phyloP scores from a whole-genome alignment of 1,140 invertebrate genomes.

The Bombus polaris region DNA sequence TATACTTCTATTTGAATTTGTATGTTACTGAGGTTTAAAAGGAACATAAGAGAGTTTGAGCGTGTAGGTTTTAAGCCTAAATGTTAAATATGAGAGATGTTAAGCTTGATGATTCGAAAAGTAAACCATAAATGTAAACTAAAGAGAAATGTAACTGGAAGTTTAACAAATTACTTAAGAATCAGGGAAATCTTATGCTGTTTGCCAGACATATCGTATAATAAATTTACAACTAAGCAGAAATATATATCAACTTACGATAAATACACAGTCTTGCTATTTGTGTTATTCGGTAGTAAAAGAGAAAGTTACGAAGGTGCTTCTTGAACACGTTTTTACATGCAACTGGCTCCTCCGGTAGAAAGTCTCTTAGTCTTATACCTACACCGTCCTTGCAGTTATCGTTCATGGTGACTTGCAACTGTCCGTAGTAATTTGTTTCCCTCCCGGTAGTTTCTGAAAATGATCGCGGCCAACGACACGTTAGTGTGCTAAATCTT shows the following conservation, averaged over 20 bases:
- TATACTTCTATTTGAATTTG: no score
- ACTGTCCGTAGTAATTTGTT: background rate
- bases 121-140: no score
- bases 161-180: no score
- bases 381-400: background rate
- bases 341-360: fast-evolving
- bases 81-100: no score
- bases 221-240: background rate
- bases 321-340: background rate
- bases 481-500: background rate
- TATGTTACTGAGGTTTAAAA: no score
- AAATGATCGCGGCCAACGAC: background rate
- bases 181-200: background rate
- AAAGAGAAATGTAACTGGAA: no score
- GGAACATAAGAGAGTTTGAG: no score
- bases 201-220: no score
- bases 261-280: background rate
- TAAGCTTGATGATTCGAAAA: no score
- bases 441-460: background rate
- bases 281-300: background rate
- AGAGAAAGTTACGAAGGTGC: fast-evolving
- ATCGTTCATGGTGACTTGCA: background rate
- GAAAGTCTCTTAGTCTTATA: background rate
- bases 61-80: no score
- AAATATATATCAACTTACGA: background rate